Base-by-base conservation (phyloP, 2,113 vertebrate species). In the Prietella phreatophila region DNA sequence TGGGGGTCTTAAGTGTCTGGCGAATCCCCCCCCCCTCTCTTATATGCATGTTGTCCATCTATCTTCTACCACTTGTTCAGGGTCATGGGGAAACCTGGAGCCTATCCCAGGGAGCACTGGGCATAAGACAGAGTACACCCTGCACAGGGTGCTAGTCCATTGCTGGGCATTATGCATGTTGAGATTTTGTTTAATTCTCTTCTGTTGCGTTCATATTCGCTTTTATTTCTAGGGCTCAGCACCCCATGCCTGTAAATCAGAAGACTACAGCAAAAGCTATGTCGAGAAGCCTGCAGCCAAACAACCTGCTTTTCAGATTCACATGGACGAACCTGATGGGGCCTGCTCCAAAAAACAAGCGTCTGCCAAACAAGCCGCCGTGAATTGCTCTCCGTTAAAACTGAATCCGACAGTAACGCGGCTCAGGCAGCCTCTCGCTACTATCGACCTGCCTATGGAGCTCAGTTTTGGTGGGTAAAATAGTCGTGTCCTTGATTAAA, bases 281-380 rank as follows among this genome's bases (percentile, higher is more conserved):
- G 71, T 88, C 0, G 96, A 96, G 82, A 97, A 94, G 89, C 89
- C 90, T 1, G 55, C 63, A 5, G 42, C 71, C 78, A 96, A 95
- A 71, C 96, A 90, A 80, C 92, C 94, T 61, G 53, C 94, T 7
- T 97, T 97, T 87, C 92, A 95, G 87, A 95, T 97, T 89, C 96
- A 98, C n/a, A 90, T 97, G 90, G 98, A 99, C 85, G 96, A 97
- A 90, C 94, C 96, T 1, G 96, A 97, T 69, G 92, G 92, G 0
- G 90, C 94, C 84, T 92, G 91, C 75, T 75, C 87, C 4, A 95
- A 92, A 83, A 95, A 91, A 85, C 91, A 79, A n/a, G 67, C 27
- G 0, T 86, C 88, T 0, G 39, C 85, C 3, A 95, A 93, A 80
- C 84, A 79, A 73, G 5, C 89, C 0, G 25, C 86, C 1, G 0